Conservation (phyloP, 92 coral and sea anemone species). For the Pocillopora meandrina region DNA sequence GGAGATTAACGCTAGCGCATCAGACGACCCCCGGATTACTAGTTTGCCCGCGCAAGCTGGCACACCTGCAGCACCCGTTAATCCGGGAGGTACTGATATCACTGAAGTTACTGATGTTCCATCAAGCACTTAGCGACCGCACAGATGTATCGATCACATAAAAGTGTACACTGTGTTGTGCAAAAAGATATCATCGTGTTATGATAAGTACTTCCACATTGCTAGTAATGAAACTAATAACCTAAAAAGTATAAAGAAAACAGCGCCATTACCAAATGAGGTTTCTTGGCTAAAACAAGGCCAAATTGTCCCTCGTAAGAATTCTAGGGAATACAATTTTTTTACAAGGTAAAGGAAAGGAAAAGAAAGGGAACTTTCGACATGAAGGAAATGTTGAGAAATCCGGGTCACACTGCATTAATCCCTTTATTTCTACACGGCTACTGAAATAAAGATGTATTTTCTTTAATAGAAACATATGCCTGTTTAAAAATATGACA, state of each 20-base stretch:
- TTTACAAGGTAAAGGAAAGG: no score
- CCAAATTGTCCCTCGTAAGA: no score
- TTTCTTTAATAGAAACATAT: neutral
- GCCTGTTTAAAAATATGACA: neutral
- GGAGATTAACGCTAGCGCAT: neutral
- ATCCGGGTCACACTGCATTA: no score
- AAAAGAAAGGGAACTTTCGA: no score
- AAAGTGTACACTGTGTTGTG: neutral
- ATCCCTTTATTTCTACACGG: no score
- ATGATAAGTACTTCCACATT: neutral
- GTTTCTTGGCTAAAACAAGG: no score
- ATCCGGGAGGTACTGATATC: neutral
- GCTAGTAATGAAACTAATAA: no score
- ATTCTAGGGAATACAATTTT: no score
- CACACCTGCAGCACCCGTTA: neutral
- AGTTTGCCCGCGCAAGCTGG: neutral
- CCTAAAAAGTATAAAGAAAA: no score
- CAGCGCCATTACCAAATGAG: no score
- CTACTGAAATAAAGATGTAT: neutral
- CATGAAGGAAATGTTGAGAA: no score
- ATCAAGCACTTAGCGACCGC: neutral
- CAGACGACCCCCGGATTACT: neutral
- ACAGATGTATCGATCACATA: no score
- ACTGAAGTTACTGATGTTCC: neutral
- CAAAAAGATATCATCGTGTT: neutral